These are phyloP conservation scores for Eupithecia subumbrata DNA, from an alignment of 2,888 invertebrate species.

Conservation along the genomic window DNA sequence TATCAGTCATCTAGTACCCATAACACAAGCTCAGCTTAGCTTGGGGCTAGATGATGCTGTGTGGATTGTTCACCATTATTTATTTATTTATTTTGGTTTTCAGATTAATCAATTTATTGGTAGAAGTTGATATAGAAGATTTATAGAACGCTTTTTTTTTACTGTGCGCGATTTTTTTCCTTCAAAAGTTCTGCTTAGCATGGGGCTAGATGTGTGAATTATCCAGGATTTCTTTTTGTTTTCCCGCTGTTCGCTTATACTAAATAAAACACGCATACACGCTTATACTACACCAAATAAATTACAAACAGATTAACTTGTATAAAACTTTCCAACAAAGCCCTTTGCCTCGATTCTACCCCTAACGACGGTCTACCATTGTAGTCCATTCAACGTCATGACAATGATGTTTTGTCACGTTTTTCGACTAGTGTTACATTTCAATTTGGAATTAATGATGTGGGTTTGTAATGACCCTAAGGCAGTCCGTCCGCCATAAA, in stretches of 20 bases:
- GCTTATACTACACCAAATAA: neutral
- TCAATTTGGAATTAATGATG: conserved; percentile 49
- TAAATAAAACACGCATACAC: too few species aligned
- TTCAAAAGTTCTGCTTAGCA: too few species aligned
- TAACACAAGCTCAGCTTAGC: too few species aligned
- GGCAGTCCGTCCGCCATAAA: neutral
- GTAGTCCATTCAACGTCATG: conserved; percentile 12
- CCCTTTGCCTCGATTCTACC: neutral
- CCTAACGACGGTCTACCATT: conserved; percentile 13
- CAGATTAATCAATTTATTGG: too few species aligned
- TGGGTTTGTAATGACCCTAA: conserved; percentile 12
- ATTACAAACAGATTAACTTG: conserved; percentile 6
- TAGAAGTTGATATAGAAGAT: too few species aligned
- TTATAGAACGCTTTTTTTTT: too few species aligned
- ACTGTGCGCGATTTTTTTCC: too few species aligned
- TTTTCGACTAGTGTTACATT: conserved; percentile 57
- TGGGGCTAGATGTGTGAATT: neutral
- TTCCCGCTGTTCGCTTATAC: neutral
- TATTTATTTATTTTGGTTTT: too few species aligned
- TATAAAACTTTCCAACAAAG: conserved; percentile 1
- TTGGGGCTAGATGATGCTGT: too few species aligned
- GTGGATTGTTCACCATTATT: too few species aligned
- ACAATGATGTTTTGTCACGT: conserved; percentile 52
- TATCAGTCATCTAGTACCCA: too few species aligned
- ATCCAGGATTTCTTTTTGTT: neutral